Evolutionary conservation across 2,113 vertebrate genomes (phyloP), one percentile per base, ranked within the genome.

Genomic region (Ariopsis seemanni): DNA sequence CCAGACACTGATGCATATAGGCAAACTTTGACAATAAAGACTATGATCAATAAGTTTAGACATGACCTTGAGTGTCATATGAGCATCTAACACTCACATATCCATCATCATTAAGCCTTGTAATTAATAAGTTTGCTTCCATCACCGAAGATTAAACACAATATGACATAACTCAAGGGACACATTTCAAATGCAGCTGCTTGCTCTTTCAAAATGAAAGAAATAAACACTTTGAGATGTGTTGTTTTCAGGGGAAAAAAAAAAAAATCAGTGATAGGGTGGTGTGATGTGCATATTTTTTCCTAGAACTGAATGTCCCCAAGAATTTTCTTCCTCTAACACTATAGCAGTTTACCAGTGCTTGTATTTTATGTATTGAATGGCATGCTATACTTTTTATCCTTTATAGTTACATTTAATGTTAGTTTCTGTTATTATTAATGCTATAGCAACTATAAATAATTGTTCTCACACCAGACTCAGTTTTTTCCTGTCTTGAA

Each of bases 71-170:
- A 82, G 57, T 57, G 79, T 82, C 57, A 82, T 42, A 57, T 18
- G 53, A 34, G 27, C 4, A 5, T 34, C 78, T 80, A 27, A 5
- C 78, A 80, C 77, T 80, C 77, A 58, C 15, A 34, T 81, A 81
- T 81, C 78, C 78, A 81, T 81, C 55, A 22, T 81, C 30, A 81
- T 81, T 81, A 60, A 58, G 30, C 60, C 8, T 0, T 11, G 17
- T 81, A 81, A 81, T 81, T 60, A 81, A 81, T 60, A 30, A 81
- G 55, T 34, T 81, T 81, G 27, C 79, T 42, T 81, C 30, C 79
- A 60, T 81, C 79, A 81, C 15, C 5, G 5, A 60, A 81, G 30
- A 81, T 81, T 81, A 60, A 81, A 81, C 30, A 60, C 79, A 60
- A 7, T 34, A 60, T 60, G 55, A 81, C 27, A 34, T 27, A 80